Percentiles rank a stretch among this genome's conserved stretches.
These are phyloP conservation scores for Sarcoramphus papa DNA, from an alignment of 2,797 vertebrate species.

Conservation along the genomic window DNA sequence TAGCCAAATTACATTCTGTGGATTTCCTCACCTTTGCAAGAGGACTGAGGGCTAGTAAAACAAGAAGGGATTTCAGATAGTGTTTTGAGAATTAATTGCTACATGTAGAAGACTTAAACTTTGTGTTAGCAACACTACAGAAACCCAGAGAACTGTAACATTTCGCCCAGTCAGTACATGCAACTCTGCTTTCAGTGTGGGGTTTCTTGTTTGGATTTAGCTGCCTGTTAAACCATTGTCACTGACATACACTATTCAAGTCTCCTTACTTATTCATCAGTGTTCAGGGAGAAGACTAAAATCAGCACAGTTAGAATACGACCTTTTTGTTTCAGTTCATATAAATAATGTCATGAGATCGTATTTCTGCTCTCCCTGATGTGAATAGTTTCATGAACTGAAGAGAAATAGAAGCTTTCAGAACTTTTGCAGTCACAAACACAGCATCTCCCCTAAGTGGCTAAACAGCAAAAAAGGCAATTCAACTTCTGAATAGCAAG, in stretches of 20 bases:
- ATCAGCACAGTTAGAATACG: neutral
- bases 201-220: neutral
- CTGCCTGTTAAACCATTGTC: neutral
- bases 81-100: neutral
- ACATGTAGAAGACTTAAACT: neutral
- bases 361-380: neutral
- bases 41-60: neutral
- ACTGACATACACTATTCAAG: neutral
- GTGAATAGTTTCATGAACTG: neutral
- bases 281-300: neutral
- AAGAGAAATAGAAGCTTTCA: conserved; percentile 34
- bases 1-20: neutral
- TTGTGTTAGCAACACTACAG: neutral
- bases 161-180: neutral
- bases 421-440: neutral
- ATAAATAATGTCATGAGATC: neutral
- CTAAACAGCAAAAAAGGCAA: neutral
- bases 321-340: conserved; percentile 16
- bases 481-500: neutral
- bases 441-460: neutral
- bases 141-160: neutral
- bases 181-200: neutral
- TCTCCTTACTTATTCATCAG: conserved; percentile 20
- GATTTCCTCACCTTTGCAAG: neutral
- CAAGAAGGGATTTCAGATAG: neutral